Evolutionary conservation across 2,113 vertebrate genomes (phyloP).

Genomic region (Psephotus haematonotus): DNA sequence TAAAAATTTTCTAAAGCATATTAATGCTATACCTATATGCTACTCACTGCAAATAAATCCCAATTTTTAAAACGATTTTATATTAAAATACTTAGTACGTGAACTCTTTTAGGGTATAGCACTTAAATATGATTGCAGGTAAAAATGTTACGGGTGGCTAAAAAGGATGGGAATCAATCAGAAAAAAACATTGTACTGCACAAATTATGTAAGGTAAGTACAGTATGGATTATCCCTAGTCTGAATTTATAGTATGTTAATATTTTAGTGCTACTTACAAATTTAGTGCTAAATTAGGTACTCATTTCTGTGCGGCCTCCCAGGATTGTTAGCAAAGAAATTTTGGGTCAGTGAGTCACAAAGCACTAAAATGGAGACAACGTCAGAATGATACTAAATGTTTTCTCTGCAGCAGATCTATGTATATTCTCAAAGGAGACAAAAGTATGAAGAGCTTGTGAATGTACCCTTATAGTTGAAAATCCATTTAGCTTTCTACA

Average conservation of each 20-base stretch:
- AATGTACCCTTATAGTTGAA: background rate
- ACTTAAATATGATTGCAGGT: background rate
- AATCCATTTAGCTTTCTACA: background rate
- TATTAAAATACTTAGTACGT: background rate
- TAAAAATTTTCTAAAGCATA: background rate
- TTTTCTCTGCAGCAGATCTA: background rate
- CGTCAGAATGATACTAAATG: background rate
- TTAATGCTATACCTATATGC: background rate
- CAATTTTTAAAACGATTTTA: background rate
- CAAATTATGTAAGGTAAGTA: background rate
- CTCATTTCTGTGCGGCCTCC: background rate
- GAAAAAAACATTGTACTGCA: background rate
- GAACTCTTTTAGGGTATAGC: background rate
- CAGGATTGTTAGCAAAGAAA: background rate
- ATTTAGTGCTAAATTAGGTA: background rate
- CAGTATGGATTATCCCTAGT: background rate
- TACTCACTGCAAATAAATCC: background rate
- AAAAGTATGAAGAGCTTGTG: background rate
- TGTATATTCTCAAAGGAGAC: background rate
- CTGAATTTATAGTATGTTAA: background rate
- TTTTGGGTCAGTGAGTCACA: background rate
- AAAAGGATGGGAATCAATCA: background rate
- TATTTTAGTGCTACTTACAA: background rate
- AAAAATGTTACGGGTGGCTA: background rate
- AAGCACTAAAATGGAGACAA: background rate